These are phyloP conservation scores for Gulo gulo DNA, from an alignment of 2,113 vertebrate genomes.

Conservation along the genomic window DNA sequence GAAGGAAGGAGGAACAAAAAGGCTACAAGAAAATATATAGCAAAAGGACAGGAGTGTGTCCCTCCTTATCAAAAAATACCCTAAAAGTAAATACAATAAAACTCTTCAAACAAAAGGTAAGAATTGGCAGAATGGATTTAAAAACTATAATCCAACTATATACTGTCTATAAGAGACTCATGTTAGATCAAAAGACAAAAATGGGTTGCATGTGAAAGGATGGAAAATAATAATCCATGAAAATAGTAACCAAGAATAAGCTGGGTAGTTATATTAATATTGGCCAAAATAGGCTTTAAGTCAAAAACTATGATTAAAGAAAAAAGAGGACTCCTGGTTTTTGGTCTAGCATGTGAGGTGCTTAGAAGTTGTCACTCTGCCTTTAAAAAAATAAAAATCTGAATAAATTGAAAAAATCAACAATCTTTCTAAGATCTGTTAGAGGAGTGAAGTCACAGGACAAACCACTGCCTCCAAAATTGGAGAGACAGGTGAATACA, in stretches of 20 bases:
- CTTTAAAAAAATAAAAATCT: neutral
- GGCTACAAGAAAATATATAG: neutral
- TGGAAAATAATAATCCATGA: neutral
- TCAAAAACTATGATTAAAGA: neutral
- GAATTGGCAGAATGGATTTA: neutral
- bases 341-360: neutral
- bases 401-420: neutral
- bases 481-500: neutral
- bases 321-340: neutral
- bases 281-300: neutral
- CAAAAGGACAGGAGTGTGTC: neutral
- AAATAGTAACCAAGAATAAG: neutral
- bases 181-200: neutral
- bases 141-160: neutral
- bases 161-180: neutral
- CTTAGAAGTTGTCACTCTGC: neutral
- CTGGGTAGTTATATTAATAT: neutral
- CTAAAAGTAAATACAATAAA: neutral
- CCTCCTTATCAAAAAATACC: neutral
- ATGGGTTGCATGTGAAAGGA: neutral
- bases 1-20: neutral
- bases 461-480: neutral
- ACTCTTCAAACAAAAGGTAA: neutral
- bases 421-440: neutral
- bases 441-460: neutral